Evolutionary conservation across 1,140 invertebrate genomes (phyloP).

Genomic region (Halyomorpha halys): DNA sequence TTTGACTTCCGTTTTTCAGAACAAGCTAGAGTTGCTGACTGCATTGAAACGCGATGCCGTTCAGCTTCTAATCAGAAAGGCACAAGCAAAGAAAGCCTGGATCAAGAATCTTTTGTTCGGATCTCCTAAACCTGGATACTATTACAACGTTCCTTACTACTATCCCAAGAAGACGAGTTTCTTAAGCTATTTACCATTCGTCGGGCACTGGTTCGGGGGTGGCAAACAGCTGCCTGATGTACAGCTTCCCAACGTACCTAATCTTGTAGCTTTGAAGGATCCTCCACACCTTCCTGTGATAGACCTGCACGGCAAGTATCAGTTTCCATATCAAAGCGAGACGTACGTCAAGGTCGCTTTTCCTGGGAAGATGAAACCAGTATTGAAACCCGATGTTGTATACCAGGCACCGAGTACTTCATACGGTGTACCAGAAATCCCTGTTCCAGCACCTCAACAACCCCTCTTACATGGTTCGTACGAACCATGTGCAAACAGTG

Average conservation of each 20-base stretch:
- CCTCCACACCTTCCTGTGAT: constrained; percentile 22
- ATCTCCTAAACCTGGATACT: background rate
- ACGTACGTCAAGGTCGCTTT: constrained; percentile 19
- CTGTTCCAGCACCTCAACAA: background rate
- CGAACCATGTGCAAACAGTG: background rate
- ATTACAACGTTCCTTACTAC: constrained; percentile 3
- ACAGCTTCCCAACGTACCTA: constrained; percentile 23
- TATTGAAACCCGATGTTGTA: background rate
- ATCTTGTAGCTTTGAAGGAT: constrained; percentile 13
- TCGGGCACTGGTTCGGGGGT: background rate
- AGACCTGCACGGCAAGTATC: constrained; percentile 18
- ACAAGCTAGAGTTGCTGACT: background rate
- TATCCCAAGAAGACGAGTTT: constrained; percentile 4
- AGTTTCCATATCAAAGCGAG: constrained; percentile 5
- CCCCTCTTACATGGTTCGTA: background rate
- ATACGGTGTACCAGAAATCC: constrained; percentile 1
- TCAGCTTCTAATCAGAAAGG: constrained; percentile 1
- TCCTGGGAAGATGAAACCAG: background rate
- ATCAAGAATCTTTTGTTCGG: background rate
- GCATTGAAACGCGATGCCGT: background rate
- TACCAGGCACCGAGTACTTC: background rate
- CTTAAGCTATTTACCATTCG: constrained; percentile 15
- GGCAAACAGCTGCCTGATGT: constrained; percentile 19
- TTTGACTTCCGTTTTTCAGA: background rate
- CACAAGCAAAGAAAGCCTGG: background rate